These are phyloP conservation scores for Diuraphis noxia DNA, from an alignment of 1,140 invertebrate species.

Conservation along the genomic window DNA sequence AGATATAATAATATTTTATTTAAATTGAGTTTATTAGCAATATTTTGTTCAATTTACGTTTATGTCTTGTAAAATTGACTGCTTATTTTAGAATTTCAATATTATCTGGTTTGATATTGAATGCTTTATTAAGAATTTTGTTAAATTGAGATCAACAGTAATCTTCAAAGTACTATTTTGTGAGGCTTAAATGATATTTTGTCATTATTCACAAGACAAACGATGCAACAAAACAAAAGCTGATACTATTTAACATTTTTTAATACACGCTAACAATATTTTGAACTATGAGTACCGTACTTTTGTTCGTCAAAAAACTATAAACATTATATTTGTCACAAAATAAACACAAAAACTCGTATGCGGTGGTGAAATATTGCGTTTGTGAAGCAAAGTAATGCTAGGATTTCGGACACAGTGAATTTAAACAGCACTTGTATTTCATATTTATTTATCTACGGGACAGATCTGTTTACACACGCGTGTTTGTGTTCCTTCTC, in stretches of 20 bases:
- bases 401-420: not conserved
- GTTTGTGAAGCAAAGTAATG: not conserved
- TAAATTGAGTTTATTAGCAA: no score
- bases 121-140: no score
- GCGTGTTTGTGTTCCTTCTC: not conserved
- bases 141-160: no score
- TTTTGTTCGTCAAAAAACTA: not conserved
- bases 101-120: no score
- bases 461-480: not conserved
- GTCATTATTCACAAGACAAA: not conserved
- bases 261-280: not conserved
- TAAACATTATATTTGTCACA: not conserved
- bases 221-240: no score
- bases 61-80: no score
- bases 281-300: not conserved
- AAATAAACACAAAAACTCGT: not conserved
- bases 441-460: not conserved
- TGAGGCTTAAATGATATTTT: not conserved
- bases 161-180: no score
- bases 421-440: not conserved
- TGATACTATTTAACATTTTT: not conserved
- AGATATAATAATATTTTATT: no score
- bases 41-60: no score
- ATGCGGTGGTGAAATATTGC: not conserved
- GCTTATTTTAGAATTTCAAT: no score